Evolutionary conservation across 1,140 invertebrate species (phyloP), one percentile per base, ranked within the genome.

Genomic region (Phortica variegata): DNA sequence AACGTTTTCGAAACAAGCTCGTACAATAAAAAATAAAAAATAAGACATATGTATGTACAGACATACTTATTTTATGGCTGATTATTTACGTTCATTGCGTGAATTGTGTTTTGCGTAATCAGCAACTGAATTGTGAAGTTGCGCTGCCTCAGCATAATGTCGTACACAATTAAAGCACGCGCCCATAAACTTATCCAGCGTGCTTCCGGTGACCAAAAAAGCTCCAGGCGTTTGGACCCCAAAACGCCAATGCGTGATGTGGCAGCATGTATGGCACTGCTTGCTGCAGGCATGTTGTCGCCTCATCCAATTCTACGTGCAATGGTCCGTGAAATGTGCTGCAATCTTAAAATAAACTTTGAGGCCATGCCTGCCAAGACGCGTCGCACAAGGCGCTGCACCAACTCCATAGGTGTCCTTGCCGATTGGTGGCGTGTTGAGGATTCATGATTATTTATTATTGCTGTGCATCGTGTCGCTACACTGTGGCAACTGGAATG

Each of bases 351-450:
- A n/a, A n/a, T n/a, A n/a, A n/a, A n/a, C n/a, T n/a, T n/a, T n/a
- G n/a, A n/a, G n/a, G 61, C 59, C 59, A 52, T 45, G 31, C 40
- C 51, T 58, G 54, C 47, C 56, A 37, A 48, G 61, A 65, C 59
- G 48, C 29, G 26, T 45, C 49, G 36, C 47, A 50, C 36, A 62
- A 68, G 63, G n/a, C n/a, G n/a, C n/a, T 26, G 23, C 23, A 26
- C 65, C 63, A 68, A 68, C 68, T 65, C 63, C 63, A 68, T 68
- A 68, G 63, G 63, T 68, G 63, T 68, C 63, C 63, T 68, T 65
- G 63, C 63, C 10, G 23, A 68, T 68, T 68, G 63, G 63, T 68
- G 62, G 62, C 60, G 53, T n/a, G n/a, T n/a, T n/a, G n/a, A n/a
- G n/a, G n/a, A n/a, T n/a, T n/a, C n/a, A n/a, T n/a, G n/a, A n/a